Evolutionary conservation across 2,888 invertebrate genomes (phyloP).

Genomic region (Tinea pellionella): DNA sequence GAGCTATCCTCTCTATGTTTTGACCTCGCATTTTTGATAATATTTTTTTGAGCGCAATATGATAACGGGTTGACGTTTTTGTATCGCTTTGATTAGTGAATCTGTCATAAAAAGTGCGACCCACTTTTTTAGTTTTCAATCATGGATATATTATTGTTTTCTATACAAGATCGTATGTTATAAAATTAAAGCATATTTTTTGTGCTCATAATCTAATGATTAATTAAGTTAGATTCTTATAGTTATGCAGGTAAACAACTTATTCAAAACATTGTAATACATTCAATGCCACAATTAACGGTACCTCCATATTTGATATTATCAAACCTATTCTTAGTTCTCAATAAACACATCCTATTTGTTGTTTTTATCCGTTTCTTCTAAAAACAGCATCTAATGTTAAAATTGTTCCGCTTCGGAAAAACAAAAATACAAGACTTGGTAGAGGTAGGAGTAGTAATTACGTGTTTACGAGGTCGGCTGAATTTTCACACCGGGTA

Average conservation of each 20-base stretch:
- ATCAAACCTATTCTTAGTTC: not conserved
- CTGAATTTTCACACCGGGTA: too few relatives aligned
- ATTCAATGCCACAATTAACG: not conserved
- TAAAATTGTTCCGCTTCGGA: too few relatives aligned
- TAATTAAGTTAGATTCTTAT: too few relatives aligned
- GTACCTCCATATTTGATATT: not conserved
- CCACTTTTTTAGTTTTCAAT: not conserved
- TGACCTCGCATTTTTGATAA: slow-evolving; percentile 3
- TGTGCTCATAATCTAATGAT: too few relatives aligned
- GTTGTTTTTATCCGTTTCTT: too few relatives aligned
- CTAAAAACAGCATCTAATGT: too few relatives aligned
- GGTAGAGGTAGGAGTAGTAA: too few relatives aligned
- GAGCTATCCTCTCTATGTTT: slow-evolving; percentile 2
- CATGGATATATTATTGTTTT: too few relatives aligned
- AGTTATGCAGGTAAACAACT: not conserved
- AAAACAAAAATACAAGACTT: too few relatives aligned
- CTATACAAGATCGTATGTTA: too few relatives aligned
- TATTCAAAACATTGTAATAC: not conserved
- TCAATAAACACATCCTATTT: not conserved
- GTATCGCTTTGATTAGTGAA: not conserved
- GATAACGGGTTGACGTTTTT: not conserved
- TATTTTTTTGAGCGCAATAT: not conserved
- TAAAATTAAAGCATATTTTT: too few relatives aligned
- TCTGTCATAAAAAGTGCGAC: not conserved
- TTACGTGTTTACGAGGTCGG: too few relatives aligned